Conservation (phyloP, 2,113 vertebrate species). For the Ceyx melanurus region DNA sequence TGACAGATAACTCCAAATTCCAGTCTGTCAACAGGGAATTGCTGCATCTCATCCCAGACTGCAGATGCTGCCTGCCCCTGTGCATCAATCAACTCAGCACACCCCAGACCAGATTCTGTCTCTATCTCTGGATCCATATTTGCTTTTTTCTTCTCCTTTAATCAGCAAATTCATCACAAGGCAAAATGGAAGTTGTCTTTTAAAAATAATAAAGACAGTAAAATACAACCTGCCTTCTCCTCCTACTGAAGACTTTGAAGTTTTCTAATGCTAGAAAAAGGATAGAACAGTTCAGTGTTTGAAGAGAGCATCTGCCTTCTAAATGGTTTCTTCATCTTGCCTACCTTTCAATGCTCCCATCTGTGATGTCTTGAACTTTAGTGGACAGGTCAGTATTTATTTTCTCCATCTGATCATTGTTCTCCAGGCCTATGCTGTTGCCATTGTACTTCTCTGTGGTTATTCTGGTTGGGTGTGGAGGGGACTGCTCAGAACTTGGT, state of each 20-base stretch:
- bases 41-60: accelerated
- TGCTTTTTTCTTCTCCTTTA: neutral
- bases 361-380: slow-evolving; percentile 68
- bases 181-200: neutral
- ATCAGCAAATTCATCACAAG: neutral
- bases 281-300: neutral
- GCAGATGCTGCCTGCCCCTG: neutral
- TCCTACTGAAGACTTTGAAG: neutral
- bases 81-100: neutral
- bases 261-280: neutral
- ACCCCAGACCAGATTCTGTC: neutral
- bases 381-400: slow-evolving; percentile 67
- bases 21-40: accelerated
- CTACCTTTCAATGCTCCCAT: slow-evolving; percentile 80
- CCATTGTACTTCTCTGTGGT: slow-evolving; percentile 82
- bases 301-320: neutral
- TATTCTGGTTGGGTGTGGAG: slow-evolving; percentile 67
- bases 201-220: neutral
- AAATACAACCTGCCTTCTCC: neutral
- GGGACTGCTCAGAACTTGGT: slow-evolving; percentile 76
- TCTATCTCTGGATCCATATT: neutral
- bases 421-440: slow-evolving; percentile 73
- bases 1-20: neutral
- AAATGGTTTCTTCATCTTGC: neutral
- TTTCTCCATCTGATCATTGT: slow-evolving; percentile 66